A percentile compares a stretch with the other conserved stretches of the same genome.
Evolutionary conservation across 2,113 vertebrate species (phyloP).

Genomic region (Apaloderma vittatum): DNA sequence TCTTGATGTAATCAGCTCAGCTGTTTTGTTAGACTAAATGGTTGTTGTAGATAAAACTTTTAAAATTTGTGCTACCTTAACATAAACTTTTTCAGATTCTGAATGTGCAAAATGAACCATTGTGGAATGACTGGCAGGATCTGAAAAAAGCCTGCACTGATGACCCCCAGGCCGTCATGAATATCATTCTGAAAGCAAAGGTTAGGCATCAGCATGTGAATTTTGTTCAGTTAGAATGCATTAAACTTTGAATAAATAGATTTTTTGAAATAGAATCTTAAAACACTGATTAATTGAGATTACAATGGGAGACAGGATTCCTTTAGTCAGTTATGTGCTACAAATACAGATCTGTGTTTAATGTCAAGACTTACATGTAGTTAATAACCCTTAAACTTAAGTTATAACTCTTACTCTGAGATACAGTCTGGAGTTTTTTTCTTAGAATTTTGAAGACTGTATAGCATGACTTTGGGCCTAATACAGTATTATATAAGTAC

Average conservation of each 20-base stretch:
- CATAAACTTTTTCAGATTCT: conserved; percentile 84
- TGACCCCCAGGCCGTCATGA: conserved; percentile 83
- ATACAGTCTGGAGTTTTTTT: not conserved
- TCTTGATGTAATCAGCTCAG: not conserved
- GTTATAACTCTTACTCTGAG: not conserved
- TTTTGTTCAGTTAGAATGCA: not conserved
- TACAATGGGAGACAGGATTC: not conserved
- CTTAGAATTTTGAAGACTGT: not conserved
- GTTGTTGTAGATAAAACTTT: not conserved
- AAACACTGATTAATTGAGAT: not conserved
- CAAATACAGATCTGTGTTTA: not conserved
- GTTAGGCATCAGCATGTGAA: conserved; percentile 68
- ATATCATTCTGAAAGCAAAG: conserved; percentile 87
- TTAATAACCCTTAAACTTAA: not conserved
- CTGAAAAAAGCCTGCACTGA: conserved; percentile 85
- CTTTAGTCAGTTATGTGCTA: not conserved
- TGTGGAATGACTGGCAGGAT: conserved; percentile 91
- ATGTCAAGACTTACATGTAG: not conserved
- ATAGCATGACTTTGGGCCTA: not conserved
- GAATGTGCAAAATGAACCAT: conserved; percentile 77
- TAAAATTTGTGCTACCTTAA: not conserved
- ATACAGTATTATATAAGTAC: not conserved
- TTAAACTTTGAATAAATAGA: not conserved
- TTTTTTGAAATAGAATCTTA: not conserved
- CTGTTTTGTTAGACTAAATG: not conserved